Evolutionary conservation across 2,888 invertebrate genomes (phyloP).

Genomic region (Cyrtodaria siliqua): DNA sequence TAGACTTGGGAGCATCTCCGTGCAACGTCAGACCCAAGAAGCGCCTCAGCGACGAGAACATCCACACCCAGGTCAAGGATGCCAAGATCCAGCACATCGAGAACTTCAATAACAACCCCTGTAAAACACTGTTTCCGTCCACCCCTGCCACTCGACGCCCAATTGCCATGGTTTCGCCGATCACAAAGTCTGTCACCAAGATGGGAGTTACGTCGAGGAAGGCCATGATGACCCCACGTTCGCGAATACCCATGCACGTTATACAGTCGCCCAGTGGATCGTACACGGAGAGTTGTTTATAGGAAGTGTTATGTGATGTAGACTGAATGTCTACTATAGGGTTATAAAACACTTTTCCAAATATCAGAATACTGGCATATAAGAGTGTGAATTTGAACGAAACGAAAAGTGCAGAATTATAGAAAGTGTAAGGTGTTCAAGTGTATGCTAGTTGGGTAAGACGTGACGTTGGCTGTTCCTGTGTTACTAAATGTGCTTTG

Average conservation of each 20-base stretch:
- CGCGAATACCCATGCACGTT: slow-evolving; percentile 66
- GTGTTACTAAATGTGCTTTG: no score
- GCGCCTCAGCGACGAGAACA: slow-evolving; percentile 63
- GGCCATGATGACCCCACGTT: slow-evolving; percentile 69
- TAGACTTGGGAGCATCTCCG: slow-evolving; percentile 68
- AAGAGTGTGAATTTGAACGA: no score
- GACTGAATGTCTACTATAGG: no score
- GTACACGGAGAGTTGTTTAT: slow-evolving; percentile 65
- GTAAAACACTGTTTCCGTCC: slow-evolving; percentile 60
- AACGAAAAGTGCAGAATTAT: no score
- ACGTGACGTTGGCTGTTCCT: no score
- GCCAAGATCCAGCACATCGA: slow-evolving; percentile 60
- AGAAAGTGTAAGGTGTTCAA: no score
- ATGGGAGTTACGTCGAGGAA: slow-evolving; percentile 65
- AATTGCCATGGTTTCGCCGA: slow-evolving; percentile 75
- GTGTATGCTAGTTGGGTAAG: no score
- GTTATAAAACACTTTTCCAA: no score
- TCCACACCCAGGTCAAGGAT: slow-evolving; percentile 46
- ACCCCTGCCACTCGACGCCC: slow-evolving; percentile 66
- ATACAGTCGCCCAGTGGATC: slow-evolving; percentile 60
- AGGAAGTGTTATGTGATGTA: background rate
- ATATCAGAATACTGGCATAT: no score
- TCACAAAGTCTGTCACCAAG: slow-evolving; percentile 67
- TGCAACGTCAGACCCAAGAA: slow-evolving; percentile 57
- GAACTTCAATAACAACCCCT: slow-evolving; percentile 58